These are phyloP conservation scores for Tokudaia tokunoshimensis DNA, from an alignment of 2,797 vertebrate species.

Conservation along the genomic window DNA sequence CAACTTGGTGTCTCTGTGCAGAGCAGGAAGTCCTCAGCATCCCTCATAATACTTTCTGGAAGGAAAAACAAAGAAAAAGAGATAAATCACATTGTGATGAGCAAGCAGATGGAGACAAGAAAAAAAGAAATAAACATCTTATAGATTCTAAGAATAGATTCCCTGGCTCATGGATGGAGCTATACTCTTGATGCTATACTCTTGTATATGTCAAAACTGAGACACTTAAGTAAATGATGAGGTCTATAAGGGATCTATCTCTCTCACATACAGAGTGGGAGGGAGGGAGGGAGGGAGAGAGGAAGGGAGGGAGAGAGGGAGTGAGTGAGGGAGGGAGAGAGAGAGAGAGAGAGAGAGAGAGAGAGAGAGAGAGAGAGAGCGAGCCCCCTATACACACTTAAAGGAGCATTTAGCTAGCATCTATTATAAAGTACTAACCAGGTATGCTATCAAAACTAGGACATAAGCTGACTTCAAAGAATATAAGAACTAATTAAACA, in stretches of 20 bases:
- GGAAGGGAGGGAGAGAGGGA: no score
- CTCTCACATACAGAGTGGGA: no score
- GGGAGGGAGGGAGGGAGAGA: no score
- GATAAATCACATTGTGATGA: conserved; percentile 9
- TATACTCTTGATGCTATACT: no score
- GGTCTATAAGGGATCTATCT: no score
- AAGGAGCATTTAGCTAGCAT: not conserved
- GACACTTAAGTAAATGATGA: no score
- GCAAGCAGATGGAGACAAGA: not conserved
- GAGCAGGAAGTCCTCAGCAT: conserved; percentile 90
- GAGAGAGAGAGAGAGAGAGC: no score
- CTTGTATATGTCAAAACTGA: no score
- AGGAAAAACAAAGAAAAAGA: conserved; percentile 59
- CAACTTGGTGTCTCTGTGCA: conserved; percentile 91
- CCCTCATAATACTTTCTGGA: conserved; percentile 93
- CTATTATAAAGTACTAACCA: not conserved
- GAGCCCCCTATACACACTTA: not conserved
- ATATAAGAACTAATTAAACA: not conserved
- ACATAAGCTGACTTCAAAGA: not conserved
- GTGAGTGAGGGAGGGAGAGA: no score
- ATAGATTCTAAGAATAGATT: not conserved
- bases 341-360: no score
- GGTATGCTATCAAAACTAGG: not conserved
- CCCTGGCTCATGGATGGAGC: not conserved
- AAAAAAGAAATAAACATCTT: not conserved